Percentiles rank a stretch among this genome's conserved stretches.
Evolutionary conservation across 2,888 invertebrate species (phyloP).

Genomic region (Liopterus haemorrhoidalis): DNA sequence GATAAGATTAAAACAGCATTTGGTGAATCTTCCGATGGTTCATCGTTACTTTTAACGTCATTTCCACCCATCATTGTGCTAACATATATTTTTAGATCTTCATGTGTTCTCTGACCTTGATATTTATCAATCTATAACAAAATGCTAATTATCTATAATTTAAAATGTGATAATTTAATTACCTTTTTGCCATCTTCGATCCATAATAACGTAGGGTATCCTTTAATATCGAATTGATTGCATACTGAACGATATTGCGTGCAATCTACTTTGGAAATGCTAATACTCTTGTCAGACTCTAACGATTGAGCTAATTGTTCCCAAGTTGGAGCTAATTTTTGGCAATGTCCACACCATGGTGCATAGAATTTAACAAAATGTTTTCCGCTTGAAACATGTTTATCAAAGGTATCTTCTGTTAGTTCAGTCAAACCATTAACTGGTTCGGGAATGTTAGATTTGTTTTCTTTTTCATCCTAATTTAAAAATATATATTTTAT

Average conservation of each 20-base stretch:
- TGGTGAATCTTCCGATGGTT: constrained; percentile 35
- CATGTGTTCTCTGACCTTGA: constrained; percentile 59
- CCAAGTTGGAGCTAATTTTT: constrained; percentile 81
- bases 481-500: constrained; percentile 18
- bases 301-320: constrained; percentile 69
- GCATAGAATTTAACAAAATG: constrained; percentile 90
- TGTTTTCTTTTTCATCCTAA: constrained; percentile 37
- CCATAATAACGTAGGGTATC: constrained; percentile 84
- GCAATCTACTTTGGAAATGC: constrained; percentile 81
- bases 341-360: constrained; percentile 88
- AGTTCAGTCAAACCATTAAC: constrained; percentile 63
- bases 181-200: constrained; percentile 81
- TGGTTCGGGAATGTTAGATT: constrained; percentile 50
- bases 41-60: constrained; percentile 41
- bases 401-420: constrained; percentile 69
- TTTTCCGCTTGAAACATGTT: constrained; percentile 64
- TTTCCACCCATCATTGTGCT: constrained; percentile 58
- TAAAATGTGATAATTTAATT: constrained; percentile 27
- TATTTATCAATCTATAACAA: constrained; percentile 65
- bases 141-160: constrained; percentile 5
- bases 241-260: constrained; percentile 70
- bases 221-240: constrained; percentile 72
- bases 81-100: constrained; percentile 66
- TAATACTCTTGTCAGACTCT: constrained; percentile 59
- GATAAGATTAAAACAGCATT: constrained; percentile 59